These are phyloP conservation scores for Melieria omissa DNA, from an alignment of 2,888 invertebrate species.

Conservation along the genomic window DNA sequence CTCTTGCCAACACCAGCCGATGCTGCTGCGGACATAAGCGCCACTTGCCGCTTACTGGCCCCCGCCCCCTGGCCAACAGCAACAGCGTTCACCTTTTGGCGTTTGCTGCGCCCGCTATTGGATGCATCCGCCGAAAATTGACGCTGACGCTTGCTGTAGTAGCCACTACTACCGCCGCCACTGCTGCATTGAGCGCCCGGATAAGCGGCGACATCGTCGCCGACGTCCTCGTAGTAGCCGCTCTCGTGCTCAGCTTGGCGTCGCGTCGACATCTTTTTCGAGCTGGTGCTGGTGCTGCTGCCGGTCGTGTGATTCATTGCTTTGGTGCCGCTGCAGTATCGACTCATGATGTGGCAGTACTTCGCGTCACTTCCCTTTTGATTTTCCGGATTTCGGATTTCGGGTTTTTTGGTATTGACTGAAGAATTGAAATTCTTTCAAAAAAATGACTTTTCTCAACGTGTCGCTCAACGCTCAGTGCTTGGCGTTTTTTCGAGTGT, in stretches of 20 bases:
- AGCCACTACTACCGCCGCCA: conserved; percentile 17
- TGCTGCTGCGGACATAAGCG: conserved; percentile 24
- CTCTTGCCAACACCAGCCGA: conserved; percentile 9
- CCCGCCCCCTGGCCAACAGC: conserved; percentile 35
- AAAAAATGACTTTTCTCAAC: not conserved
- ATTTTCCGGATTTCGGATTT: conserved; percentile 2
- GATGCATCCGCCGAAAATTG: conserved; percentile 30
- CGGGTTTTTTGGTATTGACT: not conserved
- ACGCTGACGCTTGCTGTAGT: conserved; percentile 44
- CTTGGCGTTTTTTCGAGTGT: conserved; percentile 16
- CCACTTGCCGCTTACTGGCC: conserved; percentile 36
- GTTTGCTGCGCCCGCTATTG: conserved; percentile 37
- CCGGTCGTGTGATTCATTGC: conserved; percentile 21
- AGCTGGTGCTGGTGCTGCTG: conserved; percentile 30
- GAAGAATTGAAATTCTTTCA: conserved; percentile 1
- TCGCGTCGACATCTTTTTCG: conserved; percentile 71
- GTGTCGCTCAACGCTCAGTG: not conserved
- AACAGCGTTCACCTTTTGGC: conserved; percentile 36
- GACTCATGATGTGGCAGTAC: conserved; percentile 45
- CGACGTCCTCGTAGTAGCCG: conserved; percentile 77
- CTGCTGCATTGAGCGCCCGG: conserved; percentile 14
- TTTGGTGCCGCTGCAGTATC: conserved; percentile 37
- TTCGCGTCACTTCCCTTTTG: not conserved
- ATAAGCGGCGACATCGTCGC: conserved; percentile 41
- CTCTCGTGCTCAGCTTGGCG: conserved; percentile 82